These are phyloP conservation scores for Upupa epops DNA, from an alignment of 2,113 vertebrate genomes.

Conservation along the genomic window DNA sequence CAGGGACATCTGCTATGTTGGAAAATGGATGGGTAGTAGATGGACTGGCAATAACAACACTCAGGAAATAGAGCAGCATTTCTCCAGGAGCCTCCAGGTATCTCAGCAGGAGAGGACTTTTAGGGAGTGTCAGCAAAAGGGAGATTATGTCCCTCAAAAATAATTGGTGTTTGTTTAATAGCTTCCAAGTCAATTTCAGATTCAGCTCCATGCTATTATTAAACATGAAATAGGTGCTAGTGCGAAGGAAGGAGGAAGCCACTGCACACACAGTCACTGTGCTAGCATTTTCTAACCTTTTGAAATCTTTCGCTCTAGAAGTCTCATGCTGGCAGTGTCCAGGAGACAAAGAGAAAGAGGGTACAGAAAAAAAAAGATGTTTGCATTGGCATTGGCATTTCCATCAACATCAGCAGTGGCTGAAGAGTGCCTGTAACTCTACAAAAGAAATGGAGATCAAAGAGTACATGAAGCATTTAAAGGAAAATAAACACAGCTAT, in stretches of 20 bases:
- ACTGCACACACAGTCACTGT: neutral
- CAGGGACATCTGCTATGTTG: neutral
- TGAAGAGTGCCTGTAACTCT: neutral
- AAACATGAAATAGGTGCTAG: constrained; percentile 1
- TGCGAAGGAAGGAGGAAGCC: neutral
- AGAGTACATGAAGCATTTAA: neutral
- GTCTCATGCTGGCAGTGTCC: neutral
- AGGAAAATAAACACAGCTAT: neutral
- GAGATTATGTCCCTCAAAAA: neutral
- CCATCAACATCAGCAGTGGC: neutral
- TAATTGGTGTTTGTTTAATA: neutral
- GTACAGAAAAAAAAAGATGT: neutral
- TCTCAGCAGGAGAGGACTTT: neutral
- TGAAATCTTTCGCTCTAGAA: neutral
- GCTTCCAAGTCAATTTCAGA: constrained; percentile 1
- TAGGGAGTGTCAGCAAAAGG: neutral
- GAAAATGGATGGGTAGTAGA: neutral
- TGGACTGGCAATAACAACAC: neutral
- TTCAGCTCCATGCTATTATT: neutral
- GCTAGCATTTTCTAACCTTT: neutral
- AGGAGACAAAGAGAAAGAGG: neutral
- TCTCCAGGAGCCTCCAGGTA: neutral
- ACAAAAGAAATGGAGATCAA: neutral
- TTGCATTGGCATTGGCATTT: neutral
- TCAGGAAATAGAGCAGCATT: neutral